Evolutionary conservation across 2,888 invertebrate species (phyloP), one percentile per base, ranked within the genome.

Genomic region (Ceraclea dissimilis): DNA sequence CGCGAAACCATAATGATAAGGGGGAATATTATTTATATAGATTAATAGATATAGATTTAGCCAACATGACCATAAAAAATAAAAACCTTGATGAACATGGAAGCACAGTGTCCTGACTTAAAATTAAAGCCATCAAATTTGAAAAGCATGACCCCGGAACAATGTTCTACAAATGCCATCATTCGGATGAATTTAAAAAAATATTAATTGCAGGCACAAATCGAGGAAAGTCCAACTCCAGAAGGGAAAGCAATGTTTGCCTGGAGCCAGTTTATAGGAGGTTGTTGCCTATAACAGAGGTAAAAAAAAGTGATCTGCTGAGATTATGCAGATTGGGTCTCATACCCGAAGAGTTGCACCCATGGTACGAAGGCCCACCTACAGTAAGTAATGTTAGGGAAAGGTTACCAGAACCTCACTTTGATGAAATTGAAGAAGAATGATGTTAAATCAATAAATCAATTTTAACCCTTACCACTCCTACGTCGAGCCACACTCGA

Each of bases 341-440:
- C 16, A 44, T 44, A 44, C 44, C 44, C 10, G 44, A 44, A 16
- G 44, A 44, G 17, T 16, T 44, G 44, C 44, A 44, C n/a, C 44
- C 44, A 8, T 44, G 44, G 44, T 44, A 44, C 17, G 16, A 44
- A 44, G 13, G 16, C 13, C 44, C n/a, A 16, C 44, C 44, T 11
- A 11, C 44, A 6, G 44, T 44, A 17, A 44, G n/a, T 17, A 44
- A 8, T 16, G n/a, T n/a, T n/a, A 44, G 17, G n/a, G 31, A 31
- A 31, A 6, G 31, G 8, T 31, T 31, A 31, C 31, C 11, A 8
- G 44, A 44, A 16, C 44, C 44, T 11, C 6, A 16, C n/a, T 16
- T 13, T 16, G 44, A 44, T 6, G 44, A 44, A 17, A 44, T n/a
- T n/a, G n/a, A n/a, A n/a, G n/a, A n/a, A n/a, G n/a, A n/a, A n/a